Conservation (phyloP, 2,113 vertebrate species). For the Axis porcinus region DNA sequence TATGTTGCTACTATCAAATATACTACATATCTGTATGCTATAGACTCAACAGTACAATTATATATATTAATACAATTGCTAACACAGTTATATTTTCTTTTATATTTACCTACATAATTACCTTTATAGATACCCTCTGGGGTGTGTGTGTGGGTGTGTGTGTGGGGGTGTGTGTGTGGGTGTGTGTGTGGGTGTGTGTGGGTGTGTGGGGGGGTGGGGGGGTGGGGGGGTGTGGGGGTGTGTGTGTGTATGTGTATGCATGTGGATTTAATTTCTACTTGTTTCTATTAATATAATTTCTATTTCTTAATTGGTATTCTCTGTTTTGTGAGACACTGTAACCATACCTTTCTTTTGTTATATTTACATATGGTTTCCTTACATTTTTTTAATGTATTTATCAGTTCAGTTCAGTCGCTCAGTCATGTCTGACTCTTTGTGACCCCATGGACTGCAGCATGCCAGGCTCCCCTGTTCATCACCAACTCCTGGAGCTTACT, state of each 20-base stretch:
- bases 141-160: background rate
- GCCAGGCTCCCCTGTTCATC: background rate
- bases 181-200: background rate
- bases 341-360: background rate
- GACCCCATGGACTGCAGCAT: background rate
- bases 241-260: fast-evolving
- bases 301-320: background rate
- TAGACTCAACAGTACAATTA: background rate
- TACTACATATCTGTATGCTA: background rate
- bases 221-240: no score
- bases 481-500: background rate
- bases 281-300: background rate
- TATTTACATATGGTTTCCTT: conserved; percentile 11
- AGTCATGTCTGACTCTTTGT: background rate
- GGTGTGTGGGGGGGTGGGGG: background rate
- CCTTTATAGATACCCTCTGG: background rate
- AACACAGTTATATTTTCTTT: background rate
- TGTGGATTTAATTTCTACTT: background rate
- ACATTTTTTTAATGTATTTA: background rate
- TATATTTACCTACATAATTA: background rate
- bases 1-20: background rate
- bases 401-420: background rate
- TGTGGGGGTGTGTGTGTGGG: background rate
- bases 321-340: background rate
- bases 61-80: background rate